Conservation (phyloP, 2,797 vertebrate genomes). For the Gallinago solitaria region DNA sequence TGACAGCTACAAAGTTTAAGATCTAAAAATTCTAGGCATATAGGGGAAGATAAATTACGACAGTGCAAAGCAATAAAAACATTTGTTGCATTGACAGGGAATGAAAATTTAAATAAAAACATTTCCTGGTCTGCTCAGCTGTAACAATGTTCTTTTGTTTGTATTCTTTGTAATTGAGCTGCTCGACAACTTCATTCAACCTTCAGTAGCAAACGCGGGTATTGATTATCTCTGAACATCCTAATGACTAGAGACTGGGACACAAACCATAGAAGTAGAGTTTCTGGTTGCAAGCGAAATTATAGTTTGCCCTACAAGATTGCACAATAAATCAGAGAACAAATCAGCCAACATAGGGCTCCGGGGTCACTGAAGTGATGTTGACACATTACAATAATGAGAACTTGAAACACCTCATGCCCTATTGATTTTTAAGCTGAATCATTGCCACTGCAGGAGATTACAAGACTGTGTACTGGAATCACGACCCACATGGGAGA, state of each 20-base stretch:
- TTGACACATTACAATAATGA: slow-evolving; percentile 86
- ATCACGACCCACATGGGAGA: slow-evolving; percentile 68
- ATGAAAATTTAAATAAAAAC: slow-evolving; percentile 30
- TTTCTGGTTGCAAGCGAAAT: slow-evolving; percentile 81
- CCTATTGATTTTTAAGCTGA: slow-evolving; percentile 82
- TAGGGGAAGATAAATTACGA: not conserved
- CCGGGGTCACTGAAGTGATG: slow-evolving; percentile 79
- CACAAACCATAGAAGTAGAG: slow-evolving; percentile 77
- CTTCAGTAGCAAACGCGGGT: slow-evolving; percentile 76
- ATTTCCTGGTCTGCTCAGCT: not conserved
- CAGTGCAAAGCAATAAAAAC: not conserved
- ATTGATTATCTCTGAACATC: slow-evolving; percentile 82
- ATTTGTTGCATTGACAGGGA: not conserved
- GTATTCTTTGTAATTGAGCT: slow-evolving; percentile 66
- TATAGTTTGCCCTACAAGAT: slow-evolving; percentile 80
- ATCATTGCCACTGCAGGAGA: slow-evolving; percentile 79
- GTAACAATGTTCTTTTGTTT: slow-evolving; percentile 16
- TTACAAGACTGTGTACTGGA: slow-evolving; percentile 73
- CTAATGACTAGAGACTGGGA: slow-evolving; percentile 78
- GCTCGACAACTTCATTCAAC: slow-evolving; percentile 80
- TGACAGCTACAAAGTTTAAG: not conserved
- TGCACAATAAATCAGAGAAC: slow-evolving; percentile 84
- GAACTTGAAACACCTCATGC: slow-evolving; percentile 81
- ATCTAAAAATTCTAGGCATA: not conserved
- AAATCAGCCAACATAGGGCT: slow-evolving; percentile 77